These are phyloP conservation scores for Eumaeus atala DNA, from an alignment of 1,140 invertebrate genomes.

Conservation along the genomic window DNA sequence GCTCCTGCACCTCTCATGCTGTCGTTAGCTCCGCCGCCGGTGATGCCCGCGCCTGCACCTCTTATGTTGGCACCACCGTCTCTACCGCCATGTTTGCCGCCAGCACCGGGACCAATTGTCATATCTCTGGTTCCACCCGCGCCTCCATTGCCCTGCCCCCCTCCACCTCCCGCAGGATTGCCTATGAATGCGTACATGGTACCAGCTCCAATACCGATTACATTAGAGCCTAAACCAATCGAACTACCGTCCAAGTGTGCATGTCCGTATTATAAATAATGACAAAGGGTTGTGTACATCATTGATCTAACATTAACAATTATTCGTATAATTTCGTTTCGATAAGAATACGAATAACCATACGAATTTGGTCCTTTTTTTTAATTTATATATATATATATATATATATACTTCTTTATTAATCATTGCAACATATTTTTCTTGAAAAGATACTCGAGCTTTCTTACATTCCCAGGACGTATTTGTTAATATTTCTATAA, in stretches of 20 bases:
- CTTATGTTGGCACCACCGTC: conserved; percentile 24
- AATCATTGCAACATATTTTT: too few species aligned
- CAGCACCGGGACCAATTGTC: conserved; percentile 34
- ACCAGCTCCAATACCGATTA: conserved; percentile 44
- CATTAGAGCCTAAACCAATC: conserved; percentile 49
- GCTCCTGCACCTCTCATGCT: conserved; percentile 23
- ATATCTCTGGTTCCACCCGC: conserved; percentile 41
- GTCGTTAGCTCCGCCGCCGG: conserved; percentile 17
- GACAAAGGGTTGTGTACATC: neutral
- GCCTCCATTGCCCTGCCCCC: conserved; percentile 25
- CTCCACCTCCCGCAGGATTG: conserved; percentile 36
- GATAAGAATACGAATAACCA: too few species aligned
- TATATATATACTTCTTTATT: too few species aligned
- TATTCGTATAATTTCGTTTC: too few species aligned
- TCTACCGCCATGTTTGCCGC: conserved; percentile 18
- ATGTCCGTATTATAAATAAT: conserved; percentile 35
- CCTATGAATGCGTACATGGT: conserved; percentile 56
- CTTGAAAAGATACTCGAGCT: too few species aligned
- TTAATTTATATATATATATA: too few species aligned
- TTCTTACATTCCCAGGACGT: too few species aligned
- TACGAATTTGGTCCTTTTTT: too few species aligned
- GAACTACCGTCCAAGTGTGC: conserved; percentile 30
- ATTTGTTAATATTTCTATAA: too few species aligned
- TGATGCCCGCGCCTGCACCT: conserved; percentile 27
- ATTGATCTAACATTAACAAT: neutral